These are phyloP conservation scores for Phrynocephalus forsythii DNA, from an alignment of 2,797 vertebrate species.

Conservation along the genomic window DNA sequence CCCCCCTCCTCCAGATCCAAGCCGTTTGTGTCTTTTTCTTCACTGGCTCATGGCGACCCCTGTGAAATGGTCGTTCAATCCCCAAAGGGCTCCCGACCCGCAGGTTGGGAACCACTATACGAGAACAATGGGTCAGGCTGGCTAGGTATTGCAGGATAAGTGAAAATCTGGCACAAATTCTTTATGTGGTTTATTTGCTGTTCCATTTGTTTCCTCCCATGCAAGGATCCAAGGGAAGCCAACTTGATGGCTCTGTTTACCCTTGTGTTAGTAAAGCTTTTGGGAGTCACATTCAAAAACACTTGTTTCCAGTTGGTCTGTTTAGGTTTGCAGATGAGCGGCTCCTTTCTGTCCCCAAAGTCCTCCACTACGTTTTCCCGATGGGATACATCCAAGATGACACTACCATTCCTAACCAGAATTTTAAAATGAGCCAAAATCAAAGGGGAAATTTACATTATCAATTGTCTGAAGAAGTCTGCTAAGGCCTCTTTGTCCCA, in stretches of 20 bases:
- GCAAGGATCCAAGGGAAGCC: neutral
- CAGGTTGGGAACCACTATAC: too few species aligned
- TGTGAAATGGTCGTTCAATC: too few species aligned
- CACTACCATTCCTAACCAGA: neutral
- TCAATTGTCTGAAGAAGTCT: too few species aligned
- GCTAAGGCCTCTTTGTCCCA: too few species aligned
- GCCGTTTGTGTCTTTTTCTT: too few species aligned
- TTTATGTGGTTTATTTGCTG: neutral
- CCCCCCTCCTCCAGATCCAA: too few species aligned
- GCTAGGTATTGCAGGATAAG: neutral
- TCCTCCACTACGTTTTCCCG: neutral
- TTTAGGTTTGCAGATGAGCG: neutral
- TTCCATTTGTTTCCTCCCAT: neutral
- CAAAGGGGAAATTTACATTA: too few species aligned
- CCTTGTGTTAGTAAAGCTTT: neutral
- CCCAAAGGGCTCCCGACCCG: too few species aligned
- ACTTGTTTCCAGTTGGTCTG: neutral
- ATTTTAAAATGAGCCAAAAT: neutral
- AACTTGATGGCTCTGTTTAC: neutral
- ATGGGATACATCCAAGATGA: neutral
- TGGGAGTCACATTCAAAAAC: neutral
- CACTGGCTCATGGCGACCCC: too few species aligned
- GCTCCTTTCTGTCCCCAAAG: neutral
- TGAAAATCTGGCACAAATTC: neutral
- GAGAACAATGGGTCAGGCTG: neutral